phyloP scores from a whole-genome alignment of 2,888 invertebrate species.

The Allygus modestus region DNA sequence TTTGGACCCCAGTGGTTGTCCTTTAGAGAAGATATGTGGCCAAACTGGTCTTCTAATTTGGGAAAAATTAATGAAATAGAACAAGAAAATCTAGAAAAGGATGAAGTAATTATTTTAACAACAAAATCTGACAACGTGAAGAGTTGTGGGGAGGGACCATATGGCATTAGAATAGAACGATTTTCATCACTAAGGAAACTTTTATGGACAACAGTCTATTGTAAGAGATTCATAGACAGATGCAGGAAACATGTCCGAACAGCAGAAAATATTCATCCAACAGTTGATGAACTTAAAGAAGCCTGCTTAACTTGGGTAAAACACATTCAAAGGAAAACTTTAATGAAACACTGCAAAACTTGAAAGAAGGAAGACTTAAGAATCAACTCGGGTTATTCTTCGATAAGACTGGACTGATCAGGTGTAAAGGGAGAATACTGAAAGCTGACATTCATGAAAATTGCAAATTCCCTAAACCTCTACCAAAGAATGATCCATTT shows the following conservation, averaged over 20 bases:
- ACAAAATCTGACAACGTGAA: not conserved
- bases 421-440: slow-evolving; percentile 47
- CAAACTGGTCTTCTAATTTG: not conserved
- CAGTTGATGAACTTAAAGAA: not conserved
- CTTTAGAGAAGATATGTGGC: slow-evolving; percentile 3
- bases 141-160: not conserved
- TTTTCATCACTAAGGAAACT: not conserved
- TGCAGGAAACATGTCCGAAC: not conserved
- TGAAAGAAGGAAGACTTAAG: slow-evolving; percentile 27
- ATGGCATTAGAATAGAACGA: not conserved
- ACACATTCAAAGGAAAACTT: not conserved
- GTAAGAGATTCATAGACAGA: not conserved
- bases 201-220: not conserved
- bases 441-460: slow-evolving; percentile 56
- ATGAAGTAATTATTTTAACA: not conserved
- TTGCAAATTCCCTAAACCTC: slow-evolving; percentile 43
- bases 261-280: not conserved
- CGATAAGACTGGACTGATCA: slow-evolving; percentile 42
- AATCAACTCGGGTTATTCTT: slow-evolving; percentile 20
- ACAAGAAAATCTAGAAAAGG: not conserved
- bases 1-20: not conserved
- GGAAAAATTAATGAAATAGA: not conserved
- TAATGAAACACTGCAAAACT: not conserved
- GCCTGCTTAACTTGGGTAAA: not conserved
- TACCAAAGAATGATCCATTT: slow-evolving; percentile 34